phyloP scores from a whole-genome alignment of 2,888 invertebrate species.

The Epistrophella euchroma region DNA sequence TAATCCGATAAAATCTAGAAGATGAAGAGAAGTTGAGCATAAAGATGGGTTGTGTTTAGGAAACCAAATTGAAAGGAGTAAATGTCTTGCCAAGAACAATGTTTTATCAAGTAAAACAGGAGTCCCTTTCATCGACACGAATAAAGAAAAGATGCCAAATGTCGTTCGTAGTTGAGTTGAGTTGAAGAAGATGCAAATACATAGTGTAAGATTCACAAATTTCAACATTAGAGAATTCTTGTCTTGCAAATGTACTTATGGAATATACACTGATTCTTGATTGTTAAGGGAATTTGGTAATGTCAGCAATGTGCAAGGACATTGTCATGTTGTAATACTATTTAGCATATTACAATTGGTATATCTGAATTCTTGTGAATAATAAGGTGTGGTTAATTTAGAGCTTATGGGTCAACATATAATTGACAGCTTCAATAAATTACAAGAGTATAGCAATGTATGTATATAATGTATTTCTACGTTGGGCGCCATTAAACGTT shows the following conservation, averaged over 20 bases:
- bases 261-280: constrained; percentile 32
- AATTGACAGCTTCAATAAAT: constrained; percentile 23
- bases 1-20: constrained; percentile 60
- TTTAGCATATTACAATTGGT: constrained; percentile 63
- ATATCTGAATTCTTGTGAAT: constrained; percentile 34
- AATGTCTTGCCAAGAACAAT: constrained; percentile 36
- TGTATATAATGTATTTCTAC: not conserved
- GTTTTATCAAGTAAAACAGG: constrained; percentile 6
- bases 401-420: constrained; percentile 20
- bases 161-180: constrained; percentile 21
- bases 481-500: not conserved
- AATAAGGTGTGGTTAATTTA: constrained; percentile 14
- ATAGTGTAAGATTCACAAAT: constrained; percentile 50
- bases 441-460: not conserved
- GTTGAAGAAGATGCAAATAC: constrained; percentile 49
- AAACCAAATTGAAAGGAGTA: constrained; percentile 9
- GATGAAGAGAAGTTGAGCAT: not conserved
- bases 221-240: constrained; percentile 26
- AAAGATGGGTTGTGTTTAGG: constrained; percentile 6
- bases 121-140: constrained; percentile 18
- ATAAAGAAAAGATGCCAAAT: constrained; percentile 47
- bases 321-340: constrained; percentile 51
- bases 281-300: constrained; percentile 56
- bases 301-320: constrained; percentile 27
- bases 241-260: constrained; percentile 51